Conservation (phyloP, 2,113 vertebrate species). For the Mobula birostris region DNA sequence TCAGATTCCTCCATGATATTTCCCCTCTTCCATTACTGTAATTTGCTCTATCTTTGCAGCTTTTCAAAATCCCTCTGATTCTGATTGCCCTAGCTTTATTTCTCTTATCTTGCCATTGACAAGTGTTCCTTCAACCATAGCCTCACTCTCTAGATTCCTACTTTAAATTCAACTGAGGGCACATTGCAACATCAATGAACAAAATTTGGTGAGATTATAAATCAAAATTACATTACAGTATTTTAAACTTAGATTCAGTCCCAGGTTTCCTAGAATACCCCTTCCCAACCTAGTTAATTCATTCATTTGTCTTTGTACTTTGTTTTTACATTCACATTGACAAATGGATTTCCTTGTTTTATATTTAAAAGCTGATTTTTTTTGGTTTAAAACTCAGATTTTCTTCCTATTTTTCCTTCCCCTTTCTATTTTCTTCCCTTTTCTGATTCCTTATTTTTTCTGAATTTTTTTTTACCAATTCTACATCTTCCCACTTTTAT, state of each 20-base stretch:
- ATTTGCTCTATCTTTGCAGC: not conserved
- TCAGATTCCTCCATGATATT: not conserved
- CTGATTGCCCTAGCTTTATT: not conserved
- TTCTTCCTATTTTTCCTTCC: slow-evolving; percentile 20
- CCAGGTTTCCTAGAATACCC: not conserved
- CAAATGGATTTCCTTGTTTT: not conserved
- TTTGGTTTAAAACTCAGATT: not conserved
- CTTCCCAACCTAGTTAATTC: no score
- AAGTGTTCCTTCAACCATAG: not conserved
- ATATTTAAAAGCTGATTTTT: not conserved
- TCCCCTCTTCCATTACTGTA: not conserved
- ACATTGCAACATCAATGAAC: not conserved
- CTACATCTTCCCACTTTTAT: not conserved
- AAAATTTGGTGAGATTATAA: not conserved
- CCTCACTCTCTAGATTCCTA: not conserved
- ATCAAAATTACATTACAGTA: not conserved
- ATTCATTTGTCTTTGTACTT: not conserved
- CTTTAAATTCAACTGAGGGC: not conserved
- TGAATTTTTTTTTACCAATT: not conserved
- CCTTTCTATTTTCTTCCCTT: not conserved
- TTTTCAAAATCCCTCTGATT: not conserved
- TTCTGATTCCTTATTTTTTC: not conserved
- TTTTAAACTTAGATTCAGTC: not conserved
- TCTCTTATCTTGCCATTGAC: not conserved
- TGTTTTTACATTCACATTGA: not conserved